A percentile compares a stretch with the other conserved stretches of the same genome.
These are phyloP conservation scores for Lasiommata megera DNA, from an alignment of 2,888 invertebrate genomes.

Conservation along the genomic window DNA sequence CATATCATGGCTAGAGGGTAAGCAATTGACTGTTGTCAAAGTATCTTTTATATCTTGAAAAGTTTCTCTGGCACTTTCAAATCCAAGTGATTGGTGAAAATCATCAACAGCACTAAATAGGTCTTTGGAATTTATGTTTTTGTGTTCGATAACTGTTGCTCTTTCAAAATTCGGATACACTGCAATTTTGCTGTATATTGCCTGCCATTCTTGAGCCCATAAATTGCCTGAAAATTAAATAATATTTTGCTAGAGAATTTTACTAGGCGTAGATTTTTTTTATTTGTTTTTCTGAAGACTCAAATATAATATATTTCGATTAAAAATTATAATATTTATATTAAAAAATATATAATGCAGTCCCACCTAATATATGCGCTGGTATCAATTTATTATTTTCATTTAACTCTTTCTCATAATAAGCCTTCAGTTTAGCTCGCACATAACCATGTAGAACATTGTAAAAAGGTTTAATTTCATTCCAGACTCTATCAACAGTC, in stretches of 20 bases:
- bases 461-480: slow-evolving; percentile 84
- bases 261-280: not conserved
- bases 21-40: slow-evolving; percentile 81
- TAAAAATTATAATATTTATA: no score
- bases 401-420: slow-evolving; percentile 71
- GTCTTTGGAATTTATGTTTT: slow-evolving; percentile 60
- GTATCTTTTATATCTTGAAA: slow-evolving; percentile 84
- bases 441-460: slow-evolving; percentile 83
- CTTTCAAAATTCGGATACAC: slow-evolving; percentile 76
- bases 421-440: slow-evolving; percentile 71
- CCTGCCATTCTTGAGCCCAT: slow-evolving; percentile 85
- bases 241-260: not conserved
- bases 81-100: slow-evolving; percentile 82
- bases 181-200: slow-evolving; percentile 71
- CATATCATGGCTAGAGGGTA: slow-evolving; percentile 87
- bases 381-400: slow-evolving; percentile 81
- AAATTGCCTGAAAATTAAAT: slow-evolving; percentile 74
- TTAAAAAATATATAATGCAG: not conserved
- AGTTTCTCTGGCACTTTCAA: slow-evolving; percentile 81
- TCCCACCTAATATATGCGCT: slow-evolving; percentile 84
- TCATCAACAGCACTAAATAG: slow-evolving; percentile 83
- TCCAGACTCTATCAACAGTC: slow-evolving; percentile 77
- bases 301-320: no score
- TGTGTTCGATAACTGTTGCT: slow-evolving; percentile 67
- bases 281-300: not conserved